phyloP scores from a whole-genome alignment of 2,888 invertebrate species.

The Thereva nobilitata region DNA sequence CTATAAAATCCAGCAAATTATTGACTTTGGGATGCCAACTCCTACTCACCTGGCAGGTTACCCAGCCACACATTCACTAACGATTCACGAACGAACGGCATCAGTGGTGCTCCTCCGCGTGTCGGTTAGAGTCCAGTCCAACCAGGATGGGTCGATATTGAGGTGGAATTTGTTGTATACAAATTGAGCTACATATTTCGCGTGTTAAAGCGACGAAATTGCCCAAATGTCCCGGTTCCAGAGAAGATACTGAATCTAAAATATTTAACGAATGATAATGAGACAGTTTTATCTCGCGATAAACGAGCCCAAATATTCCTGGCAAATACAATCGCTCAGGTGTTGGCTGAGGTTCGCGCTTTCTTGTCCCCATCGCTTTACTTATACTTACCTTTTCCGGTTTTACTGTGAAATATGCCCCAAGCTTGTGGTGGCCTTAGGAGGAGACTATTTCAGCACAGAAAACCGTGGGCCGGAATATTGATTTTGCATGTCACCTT shows the following conservation, averaged over 20 bases:
- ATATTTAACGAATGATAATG: conserved; percentile 30
- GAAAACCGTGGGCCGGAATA: conserved; percentile 16
- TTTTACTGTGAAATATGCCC: conserved; percentile 7
- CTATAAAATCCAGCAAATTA: conserved; percentile 33
- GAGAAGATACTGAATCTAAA: conserved; percentile 10
- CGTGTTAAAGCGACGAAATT: conserved; percentile 17
- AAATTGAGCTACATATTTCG: conserved; percentile 27
- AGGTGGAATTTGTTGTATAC: conserved; percentile 28
- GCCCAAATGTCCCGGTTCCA: conserved; percentile 11
- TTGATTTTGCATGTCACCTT: conserved; percentile 22
- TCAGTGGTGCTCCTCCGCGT: not conserved
- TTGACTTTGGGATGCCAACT: conserved; percentile 27
- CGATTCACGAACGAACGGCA: no score
- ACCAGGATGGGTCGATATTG: conserved; percentile 14
- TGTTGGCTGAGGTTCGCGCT: not conserved
- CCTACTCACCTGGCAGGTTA: conserved; percentile 24
- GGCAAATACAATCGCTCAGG: not conserved
- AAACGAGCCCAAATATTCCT: conserved; percentile 8
- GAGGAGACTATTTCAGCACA: not conserved
- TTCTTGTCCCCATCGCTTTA: not conserved
- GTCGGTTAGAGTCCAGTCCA: not conserved
- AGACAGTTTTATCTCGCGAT: conserved; percentile 35
- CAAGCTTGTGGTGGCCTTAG: not conserved
- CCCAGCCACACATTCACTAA: no score
- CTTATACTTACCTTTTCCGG: not conserved